Base-by-base conservation (phyloP, 2,888 invertebrate genomes). In the Seira sanloemensis region DNA sequence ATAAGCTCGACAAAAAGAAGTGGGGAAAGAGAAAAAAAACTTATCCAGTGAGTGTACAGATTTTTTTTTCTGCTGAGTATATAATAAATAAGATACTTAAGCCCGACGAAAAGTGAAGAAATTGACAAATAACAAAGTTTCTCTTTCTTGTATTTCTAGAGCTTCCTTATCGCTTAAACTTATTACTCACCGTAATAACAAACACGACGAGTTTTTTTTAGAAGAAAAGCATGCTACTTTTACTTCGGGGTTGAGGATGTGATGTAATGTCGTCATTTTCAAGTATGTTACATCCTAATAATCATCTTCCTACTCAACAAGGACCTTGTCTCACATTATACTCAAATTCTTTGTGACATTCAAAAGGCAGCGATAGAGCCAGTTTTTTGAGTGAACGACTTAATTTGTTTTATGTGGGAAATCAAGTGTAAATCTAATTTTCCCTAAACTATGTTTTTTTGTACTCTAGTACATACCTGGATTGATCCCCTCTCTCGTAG, bases 81-180 rank as follows among this genome's bases (percentile, higher is more conserved):
- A 62, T 62, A 62, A 62, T 62, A 62, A 62, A 62, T 62, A 62
- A 62, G 62, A 62, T 62, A 62, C 62, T 62, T 62, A 62, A 62
- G 62, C 62, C 4, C 19, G n/a, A 62, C 21, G 23, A 62, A 62
- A 62, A 62, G 62, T 62, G 62, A 62, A 62, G 62, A 62, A 62
- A 62, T 62, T 62, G 62, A 62, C 62, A 62, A 62, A 62, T 62
- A 62, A 62, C 62, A 62, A 62, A 62, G 23, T 21, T 19, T 23
- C 23, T 23, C 21, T 62, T 23, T 9, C 4, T n/a, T 62, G 2
- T 19, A 21, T 21, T 21, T 62, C 4, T 9, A 62, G 75, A 81
- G 75, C 75, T 75, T 81, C 75, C 75, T 81, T 81, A 75, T 75
- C 75, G 68, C 72, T 62, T 79, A 68, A 62, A 62, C 62, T 62